Evolutionary conservation across 2,797 vertebrate species (phyloP).

Genomic region (Hephaestus fuliginosus): DNA sequence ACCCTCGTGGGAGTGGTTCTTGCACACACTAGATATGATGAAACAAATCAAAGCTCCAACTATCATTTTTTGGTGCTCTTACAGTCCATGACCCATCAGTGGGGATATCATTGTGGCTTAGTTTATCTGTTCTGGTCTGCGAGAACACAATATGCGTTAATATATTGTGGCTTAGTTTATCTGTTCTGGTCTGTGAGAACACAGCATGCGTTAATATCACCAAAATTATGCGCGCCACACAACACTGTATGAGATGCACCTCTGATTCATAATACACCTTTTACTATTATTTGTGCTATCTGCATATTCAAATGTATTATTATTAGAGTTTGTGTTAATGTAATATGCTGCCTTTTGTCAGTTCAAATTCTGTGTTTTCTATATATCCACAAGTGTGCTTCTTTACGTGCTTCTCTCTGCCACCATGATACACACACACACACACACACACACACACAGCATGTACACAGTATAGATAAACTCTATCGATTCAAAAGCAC

Average conservation of each 20-base stretch:
- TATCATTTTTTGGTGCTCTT: slow-evolving; percentile 12
- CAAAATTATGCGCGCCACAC: not conserved
- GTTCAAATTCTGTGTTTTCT: not conserved
- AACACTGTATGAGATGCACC: not conserved
- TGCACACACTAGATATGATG: slow-evolving; percentile 35
- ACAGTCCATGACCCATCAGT: slow-evolving; percentile 10
- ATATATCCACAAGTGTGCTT: not conserved
- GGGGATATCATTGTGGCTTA: not conserved
- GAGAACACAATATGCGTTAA: not conserved
- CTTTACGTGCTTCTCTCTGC: not conserved
- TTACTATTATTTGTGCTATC: not conserved
- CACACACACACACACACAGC: not conserved
- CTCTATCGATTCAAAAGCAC: slow-evolving; percentile 22
- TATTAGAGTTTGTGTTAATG: not conserved
- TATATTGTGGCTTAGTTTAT: not conserved
- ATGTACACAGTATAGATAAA: not conserved
- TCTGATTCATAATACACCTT: not conserved
- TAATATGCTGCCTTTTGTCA: not conserved
- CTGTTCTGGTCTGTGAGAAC: not conserved
- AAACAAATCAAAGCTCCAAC: slow-evolving; percentile 52
- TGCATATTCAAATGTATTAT: not conserved
- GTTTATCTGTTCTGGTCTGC: not conserved
- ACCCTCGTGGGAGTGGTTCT: slow-evolving; percentile 44
- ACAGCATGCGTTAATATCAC: not conserved
- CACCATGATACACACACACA: not conserved